A percentile compares a stretch with the other conserved stretches of the same genome.
Conservation (phyloP, 2,113 vertebrate species). For the Xerus inauris region DNA sequence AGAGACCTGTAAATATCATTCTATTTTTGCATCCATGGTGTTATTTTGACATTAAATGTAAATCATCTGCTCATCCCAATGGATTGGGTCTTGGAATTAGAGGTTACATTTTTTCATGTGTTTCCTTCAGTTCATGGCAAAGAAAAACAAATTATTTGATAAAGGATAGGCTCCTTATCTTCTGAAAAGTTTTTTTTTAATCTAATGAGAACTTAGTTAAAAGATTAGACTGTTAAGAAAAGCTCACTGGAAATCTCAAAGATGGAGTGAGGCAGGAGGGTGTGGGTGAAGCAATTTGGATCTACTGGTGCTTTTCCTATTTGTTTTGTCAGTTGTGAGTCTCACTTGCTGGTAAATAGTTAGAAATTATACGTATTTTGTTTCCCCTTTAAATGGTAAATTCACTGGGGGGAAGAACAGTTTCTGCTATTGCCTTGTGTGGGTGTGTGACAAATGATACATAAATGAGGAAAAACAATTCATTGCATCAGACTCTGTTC, state of each 20-base stretch:
- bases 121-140: background rate
- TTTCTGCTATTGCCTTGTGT: slow-evolving; percentile 50
- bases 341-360: slow-evolving; percentile 66
- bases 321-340: slow-evolving; percentile 56
- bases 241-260: slow-evolving; percentile 2
- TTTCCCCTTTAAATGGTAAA: slow-evolving; percentile 68
- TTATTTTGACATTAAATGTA: slow-evolving; percentile 24
- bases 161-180: background rate
- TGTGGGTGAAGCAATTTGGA: background rate
- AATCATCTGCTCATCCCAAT: background rate
- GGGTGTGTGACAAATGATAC: slow-evolving; percentile 60
- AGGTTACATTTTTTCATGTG: background rate
- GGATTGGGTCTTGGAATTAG: background rate
- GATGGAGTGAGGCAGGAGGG: background rate
- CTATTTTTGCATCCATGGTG: background rate
- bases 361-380: slow-evolving; percentile 63
- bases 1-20: background rate
- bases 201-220: background rate
- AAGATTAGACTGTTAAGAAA: background rate
- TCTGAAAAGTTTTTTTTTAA: background rate
- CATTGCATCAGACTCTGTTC: slow-evolving; percentile 51
- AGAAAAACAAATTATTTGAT: background rate
- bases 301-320: background rate
- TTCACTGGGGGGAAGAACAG: slow-evolving; percentile 30
- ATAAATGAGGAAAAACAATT: slow-evolving; percentile 60